These are phyloP conservation scores for Seira sanloemensis DNA, from an alignment of 2,888 invertebrate genomes.

Conservation along the genomic window DNA sequence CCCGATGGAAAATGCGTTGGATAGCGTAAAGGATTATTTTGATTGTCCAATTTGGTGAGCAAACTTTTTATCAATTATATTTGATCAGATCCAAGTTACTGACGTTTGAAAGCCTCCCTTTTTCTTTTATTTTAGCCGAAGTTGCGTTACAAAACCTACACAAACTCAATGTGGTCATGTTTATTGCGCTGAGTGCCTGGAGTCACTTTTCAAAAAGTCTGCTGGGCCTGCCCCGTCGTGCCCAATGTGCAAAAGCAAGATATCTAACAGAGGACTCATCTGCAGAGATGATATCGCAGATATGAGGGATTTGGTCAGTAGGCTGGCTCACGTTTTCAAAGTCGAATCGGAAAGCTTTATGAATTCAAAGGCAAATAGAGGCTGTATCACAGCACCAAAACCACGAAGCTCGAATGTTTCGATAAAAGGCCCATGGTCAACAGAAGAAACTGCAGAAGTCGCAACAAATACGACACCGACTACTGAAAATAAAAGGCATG, in stretches of 20 bases:
- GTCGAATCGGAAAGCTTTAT: conserved; percentile 13
- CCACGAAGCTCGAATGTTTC: neutral
- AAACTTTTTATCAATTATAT: neutral
- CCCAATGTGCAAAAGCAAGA: conserved; percentile 60
- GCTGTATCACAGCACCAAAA: too few relatives aligned
- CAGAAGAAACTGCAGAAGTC: neutral
- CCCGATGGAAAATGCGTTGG: neutral
- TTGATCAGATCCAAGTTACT: neutral
- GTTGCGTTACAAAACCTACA: conserved; percentile 33
- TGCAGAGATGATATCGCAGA: conserved; percentile 57
- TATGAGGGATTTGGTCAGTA: neutral
- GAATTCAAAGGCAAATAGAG: too few relatives aligned
- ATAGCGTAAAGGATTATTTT: conserved; percentile 21
- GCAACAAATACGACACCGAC: neutral
- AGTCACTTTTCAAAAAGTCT: conserved; percentile 1
- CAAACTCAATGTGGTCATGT: conserved; percentile 66
- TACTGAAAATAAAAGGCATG: neutral
- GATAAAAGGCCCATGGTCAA: too few relatives aligned
- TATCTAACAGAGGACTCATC: conserved; percentile 23
- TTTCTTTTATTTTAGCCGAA: conserved; percentile 5
- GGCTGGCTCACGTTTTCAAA: neutral
- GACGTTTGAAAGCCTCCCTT: neutral
- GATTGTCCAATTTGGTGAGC: conserved; percentile 44
- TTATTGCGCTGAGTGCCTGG: conserved; percentile 58
- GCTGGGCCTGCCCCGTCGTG: conserved; percentile 19